Evolutionary conservation across 1,140 invertebrate genomes (phyloP), one percentile per base, ranked within the genome.

Genomic region (Ridgeia piscesae): DNA sequence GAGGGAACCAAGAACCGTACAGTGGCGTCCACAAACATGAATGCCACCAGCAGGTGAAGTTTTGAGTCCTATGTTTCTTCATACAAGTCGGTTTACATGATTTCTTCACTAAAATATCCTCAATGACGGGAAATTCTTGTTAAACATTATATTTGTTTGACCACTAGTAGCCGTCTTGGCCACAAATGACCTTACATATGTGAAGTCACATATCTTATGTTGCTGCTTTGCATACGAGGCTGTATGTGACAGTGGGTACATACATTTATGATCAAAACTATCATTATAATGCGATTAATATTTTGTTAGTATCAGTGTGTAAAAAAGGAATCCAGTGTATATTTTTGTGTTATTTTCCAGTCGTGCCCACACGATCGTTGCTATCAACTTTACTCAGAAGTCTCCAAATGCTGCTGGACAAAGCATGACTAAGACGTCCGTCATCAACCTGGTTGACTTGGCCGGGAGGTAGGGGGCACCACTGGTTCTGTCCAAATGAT

Each of bases 21-120:
- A 89, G 96, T 97, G 58, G 97, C 96, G 17, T 96, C 97, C 2
- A 97, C 97, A 34, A 97, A 97, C 94, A 97, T 97, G 97, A 97
- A 97, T 95, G 96, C 96, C n/a, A 97, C 97, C 34, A 97, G 96
- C 94, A 96, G 96, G 96, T 96, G 93, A 77, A 50, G 21, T 50
- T 8, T 50, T 50, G 48, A 50, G 48, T 50, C 48, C 48, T 21
- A 50, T 50, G 48, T n/a, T n/a, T n/a, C n/a, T n/a, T n/a, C n/a
- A n/a, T n/a, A n/a, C n/a, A n/a, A n/a, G n/a, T n/a, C n/a, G n/a
- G n/a, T n/a, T n/a, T n/a, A n/a, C n/a, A n/a, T n/a, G n/a, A n/a
- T n/a, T n/a, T 42, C 11, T 4, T 42, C 42, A 4, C 42, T 42
- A 42, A 42, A 42, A 42, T 42, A 11, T 42, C 11, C 42, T 11